A percentile compares a stretch with the other conserved stretches of the same genome.
Conservation (phyloP, 2,797 vertebrate species). For the Eremophila alpestris region DNA sequence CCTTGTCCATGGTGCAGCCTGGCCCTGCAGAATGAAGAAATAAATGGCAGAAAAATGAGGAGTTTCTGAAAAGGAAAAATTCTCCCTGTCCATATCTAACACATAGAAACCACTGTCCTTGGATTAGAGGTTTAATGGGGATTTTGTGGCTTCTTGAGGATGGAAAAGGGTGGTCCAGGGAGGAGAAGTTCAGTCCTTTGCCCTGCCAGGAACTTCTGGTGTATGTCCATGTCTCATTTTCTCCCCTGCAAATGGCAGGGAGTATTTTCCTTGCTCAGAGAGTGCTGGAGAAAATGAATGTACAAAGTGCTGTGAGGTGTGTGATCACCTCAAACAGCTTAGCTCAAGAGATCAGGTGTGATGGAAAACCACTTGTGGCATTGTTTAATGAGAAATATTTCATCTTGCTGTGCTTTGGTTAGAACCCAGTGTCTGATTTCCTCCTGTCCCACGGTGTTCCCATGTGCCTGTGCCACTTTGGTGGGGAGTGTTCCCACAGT, state of each 20-base stretch:
- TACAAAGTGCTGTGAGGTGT: neutral
- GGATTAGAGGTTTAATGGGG: neutral
- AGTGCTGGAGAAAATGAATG: rapidly evolving
- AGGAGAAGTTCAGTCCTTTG: neutral
- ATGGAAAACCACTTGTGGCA: neutral
- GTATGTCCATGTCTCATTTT: neutral
- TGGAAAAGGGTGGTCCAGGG: neutral
- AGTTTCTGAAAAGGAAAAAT: neutral
- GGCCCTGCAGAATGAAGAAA: neutral
- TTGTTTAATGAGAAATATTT: neutral
- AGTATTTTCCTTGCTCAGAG: neutral
- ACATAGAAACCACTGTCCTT: neutral
- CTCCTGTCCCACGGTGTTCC: neutral
- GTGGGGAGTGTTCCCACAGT: neutral
- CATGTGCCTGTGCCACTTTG: rapidly evolving
- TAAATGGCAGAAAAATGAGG: neutral
- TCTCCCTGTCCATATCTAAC: rapidly evolving
- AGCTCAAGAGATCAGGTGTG: neutral
- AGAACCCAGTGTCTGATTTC: neutral
- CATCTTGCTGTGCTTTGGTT: neutral
- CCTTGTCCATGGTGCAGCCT: neutral
- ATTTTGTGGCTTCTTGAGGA: neutral
- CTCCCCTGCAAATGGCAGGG: neutral
- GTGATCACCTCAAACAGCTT: neutral
- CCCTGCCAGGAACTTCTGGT: neutral